A percentile compares a stretch with the other conserved stretches of the same genome.
These are phyloP conservation scores for Metaphire vulgaris DNA, from an alignment of 1,140 invertebrate species.

Conservation along the genomic window DNA sequence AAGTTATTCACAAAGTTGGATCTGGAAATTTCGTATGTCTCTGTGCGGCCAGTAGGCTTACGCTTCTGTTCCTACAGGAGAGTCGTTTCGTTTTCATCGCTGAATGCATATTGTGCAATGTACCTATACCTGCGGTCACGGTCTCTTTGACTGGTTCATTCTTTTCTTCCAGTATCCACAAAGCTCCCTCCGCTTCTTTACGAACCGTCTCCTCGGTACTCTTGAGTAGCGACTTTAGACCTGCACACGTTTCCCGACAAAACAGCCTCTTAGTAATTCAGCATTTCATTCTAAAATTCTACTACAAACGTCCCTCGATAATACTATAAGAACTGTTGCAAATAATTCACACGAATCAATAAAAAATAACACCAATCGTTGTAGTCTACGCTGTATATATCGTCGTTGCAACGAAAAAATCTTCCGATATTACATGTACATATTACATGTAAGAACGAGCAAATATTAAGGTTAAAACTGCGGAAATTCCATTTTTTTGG, in stretches of 20 bases:
- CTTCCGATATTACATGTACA: too few relatives aligned
- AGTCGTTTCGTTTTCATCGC: too few relatives aligned
- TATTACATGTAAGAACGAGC: too few relatives aligned
- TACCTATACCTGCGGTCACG: not conserved
- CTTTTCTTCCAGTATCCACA: conserved; percentile 13
- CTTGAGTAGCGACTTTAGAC: not conserved
- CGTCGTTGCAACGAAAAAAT: too few relatives aligned
- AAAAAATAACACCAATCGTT: too few relatives aligned
- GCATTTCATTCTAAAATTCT: not conserved
- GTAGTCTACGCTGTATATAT: too few relatives aligned
- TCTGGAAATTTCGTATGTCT: not conserved
- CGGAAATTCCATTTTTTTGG: too few relatives aligned
- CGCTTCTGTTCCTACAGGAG: too few relatives aligned
- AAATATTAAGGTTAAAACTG: too few relatives aligned
- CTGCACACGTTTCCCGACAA: not conserved
- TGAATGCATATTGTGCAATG: not conserved
- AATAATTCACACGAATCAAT: too few relatives aligned
- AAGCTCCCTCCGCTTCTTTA: conserved; percentile 12
- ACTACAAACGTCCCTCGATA: not conserved
- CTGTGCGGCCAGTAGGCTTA: too few relatives aligned
- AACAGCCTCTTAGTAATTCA: not conserved
- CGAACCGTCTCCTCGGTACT: not conserved
- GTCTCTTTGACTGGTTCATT: not conserved
- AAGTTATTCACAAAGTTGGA: not conserved
- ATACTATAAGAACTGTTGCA: too few relatives aligned